Conservation (phyloP, 1,140 invertebrate species). For the Halictus rubicundus region DNA sequence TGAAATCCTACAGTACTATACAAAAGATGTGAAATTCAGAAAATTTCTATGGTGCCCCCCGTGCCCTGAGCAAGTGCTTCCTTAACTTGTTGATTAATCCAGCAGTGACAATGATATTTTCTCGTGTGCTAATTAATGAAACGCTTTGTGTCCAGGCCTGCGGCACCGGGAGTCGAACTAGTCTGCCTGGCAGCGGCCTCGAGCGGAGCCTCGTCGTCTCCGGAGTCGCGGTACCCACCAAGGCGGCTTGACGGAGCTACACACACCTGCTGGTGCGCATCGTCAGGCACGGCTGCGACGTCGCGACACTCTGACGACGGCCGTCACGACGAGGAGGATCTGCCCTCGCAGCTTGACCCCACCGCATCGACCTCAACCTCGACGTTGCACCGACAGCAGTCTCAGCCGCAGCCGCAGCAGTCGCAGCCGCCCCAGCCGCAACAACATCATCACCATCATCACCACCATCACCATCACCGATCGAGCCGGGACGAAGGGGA, state of each 20-base stretch:
- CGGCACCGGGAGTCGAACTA: slow-evolving; percentile 74
- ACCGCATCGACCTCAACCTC: slow-evolving; percentile 70
- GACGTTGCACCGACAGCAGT: slow-evolving; percentile 50
- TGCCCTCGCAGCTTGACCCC: slow-evolving; percentile 77
- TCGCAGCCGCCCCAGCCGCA: slow-evolving; percentile 33
- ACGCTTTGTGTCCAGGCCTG: slow-evolving; percentile 70
- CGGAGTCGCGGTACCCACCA: slow-evolving; percentile 80
- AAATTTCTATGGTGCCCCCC: no score
- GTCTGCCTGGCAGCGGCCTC: slow-evolving; percentile 74
- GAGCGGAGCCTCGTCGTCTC: slow-evolving; percentile 80
- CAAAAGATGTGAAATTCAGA: no score
- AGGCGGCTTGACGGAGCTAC: slow-evolving; percentile 81
- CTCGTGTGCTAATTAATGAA: not conserved
- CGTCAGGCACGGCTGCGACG: slow-evolving; percentile 77
- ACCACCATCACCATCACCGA: slow-evolving; percentile 39
- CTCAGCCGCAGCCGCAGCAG: slow-evolving; percentile 28
- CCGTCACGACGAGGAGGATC: slow-evolving; percentile 67
- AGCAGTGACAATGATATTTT: no score
- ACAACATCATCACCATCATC: slow-evolving; percentile 39
- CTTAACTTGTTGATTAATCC: no score
- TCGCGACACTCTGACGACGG: slow-evolving; percentile 79
- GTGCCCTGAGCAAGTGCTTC: no score
- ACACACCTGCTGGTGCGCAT: slow-evolving; percentile 79
- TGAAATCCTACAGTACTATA: no score
- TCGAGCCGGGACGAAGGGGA: slow-evolving; percentile 57